Conservation (phyloP, 1,140 invertebrate genomes). For the Halictus rubicundus region DNA sequence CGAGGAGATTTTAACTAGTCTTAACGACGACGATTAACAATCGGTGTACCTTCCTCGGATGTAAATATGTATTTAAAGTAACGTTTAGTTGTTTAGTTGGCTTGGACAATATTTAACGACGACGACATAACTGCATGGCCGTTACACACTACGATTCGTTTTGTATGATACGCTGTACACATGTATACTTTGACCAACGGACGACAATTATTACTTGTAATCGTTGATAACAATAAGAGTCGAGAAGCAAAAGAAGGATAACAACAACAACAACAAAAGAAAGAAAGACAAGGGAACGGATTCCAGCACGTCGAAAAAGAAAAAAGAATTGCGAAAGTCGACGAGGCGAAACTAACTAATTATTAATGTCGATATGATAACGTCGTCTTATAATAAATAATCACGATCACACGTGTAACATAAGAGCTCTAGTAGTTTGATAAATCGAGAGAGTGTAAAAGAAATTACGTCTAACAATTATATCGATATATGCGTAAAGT, state of each 20-base stretch:
- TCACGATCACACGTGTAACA: conserved; percentile 39
- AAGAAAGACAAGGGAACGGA: background rate
- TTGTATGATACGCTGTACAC: conserved; percentile 62
- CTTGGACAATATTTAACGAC: conserved; percentile 69
- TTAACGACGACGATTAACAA: conserved; percentile 27
- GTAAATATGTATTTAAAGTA: conserved; percentile 73
- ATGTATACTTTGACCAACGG: conserved; percentile 61
- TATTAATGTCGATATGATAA: conserved; percentile 24
- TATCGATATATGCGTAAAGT: conserved; percentile 48
- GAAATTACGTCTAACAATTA: conserved; percentile 38
- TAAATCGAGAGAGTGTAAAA: conserved; percentile 55
- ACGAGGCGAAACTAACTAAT: background rate
- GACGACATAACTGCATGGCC: conserved; percentile 52
- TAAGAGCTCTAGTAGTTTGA: conserved; percentile 53
- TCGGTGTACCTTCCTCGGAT: conserved; percentile 57
- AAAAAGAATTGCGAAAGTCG: background rate
- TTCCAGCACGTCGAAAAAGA: background rate
- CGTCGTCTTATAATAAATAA: conserved; percentile 28
- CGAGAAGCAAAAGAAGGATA: background rate
- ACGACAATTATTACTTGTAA: conserved; percentile 40
- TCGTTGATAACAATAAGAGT: conserved; percentile 1
- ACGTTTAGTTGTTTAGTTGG: conserved; percentile 71
- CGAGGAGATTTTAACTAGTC: conserved; percentile 32
- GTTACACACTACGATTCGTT: conserved; percentile 60
- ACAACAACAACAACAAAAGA: background rate